Evolutionary conservation across 2,113 vertebrate genomes (phyloP).

Genomic region (Sinosuthora webbiana): DNA sequence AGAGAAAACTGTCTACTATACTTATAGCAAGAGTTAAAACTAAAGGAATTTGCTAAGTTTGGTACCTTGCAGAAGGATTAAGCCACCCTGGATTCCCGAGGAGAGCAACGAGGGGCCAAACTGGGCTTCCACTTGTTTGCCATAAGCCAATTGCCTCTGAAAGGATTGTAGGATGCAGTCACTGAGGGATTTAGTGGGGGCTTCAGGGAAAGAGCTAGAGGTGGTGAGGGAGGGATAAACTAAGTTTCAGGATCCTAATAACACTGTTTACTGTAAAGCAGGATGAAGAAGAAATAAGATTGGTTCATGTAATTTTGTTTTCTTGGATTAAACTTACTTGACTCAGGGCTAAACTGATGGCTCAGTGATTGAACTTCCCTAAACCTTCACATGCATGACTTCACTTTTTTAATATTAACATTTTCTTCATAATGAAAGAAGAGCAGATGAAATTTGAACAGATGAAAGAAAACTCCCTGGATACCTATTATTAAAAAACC

Average conservation of each 20-base stretch:
- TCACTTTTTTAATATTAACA: background rate
- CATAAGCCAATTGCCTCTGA: background rate
- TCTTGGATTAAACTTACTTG: background rate
- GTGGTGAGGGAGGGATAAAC: background rate
- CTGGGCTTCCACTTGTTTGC: background rate
- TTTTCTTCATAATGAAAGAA: background rate
- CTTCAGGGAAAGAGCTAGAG: background rate
- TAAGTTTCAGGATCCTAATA: background rate
- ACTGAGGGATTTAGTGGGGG: background rate
- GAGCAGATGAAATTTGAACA: background rate
- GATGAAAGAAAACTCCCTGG: background rate
- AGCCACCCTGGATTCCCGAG: background rate
- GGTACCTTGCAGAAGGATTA: background rate
- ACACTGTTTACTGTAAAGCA: background rate
- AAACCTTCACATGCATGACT: background rate
- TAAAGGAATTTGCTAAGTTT: background rate
- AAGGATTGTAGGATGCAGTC: background rate
- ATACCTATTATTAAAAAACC: background rate
- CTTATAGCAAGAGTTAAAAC: background rate
- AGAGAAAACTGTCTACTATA: background rate
- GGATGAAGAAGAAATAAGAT: background rate
- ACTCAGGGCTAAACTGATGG: background rate
- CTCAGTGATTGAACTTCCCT: background rate
- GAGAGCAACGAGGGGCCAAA: background rate
- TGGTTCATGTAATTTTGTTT: background rate